Evolutionary conservation across 2,888 invertebrate genomes (phyloP), one percentile per base, ranked within the genome.

Genomic region (Linhomoeus sp.): DNA sequence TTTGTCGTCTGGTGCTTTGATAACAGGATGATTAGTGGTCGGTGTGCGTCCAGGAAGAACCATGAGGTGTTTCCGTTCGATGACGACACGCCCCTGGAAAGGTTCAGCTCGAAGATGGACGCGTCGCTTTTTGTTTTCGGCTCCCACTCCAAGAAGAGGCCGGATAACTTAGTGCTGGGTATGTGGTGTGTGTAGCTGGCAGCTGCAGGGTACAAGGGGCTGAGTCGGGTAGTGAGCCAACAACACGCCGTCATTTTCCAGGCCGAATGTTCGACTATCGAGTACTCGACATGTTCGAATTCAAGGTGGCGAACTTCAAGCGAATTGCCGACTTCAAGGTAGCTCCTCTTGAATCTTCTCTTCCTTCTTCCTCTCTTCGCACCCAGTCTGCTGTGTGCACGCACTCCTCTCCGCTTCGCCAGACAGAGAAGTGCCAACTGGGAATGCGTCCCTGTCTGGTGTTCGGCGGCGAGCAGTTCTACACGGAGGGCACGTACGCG

Each of bases 261-360:
- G 75, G 76, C 1, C 75, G 97, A 55, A 78, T 81, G 62, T 92
- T 78, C 67, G 84, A 97, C 67, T 77, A 80, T 59, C 79, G 80
- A 48, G 70, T 97, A 29, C 69, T 97, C 48, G 97, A 99, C 64
- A 90, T 97, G 88, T 76, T 86, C 48, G 97, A 99, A 69, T 75
- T 97, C 47, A 85, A 87, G 15, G 76, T 94, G 23, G 82, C 84
- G 46, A 75, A 77, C 46, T 90, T 77, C 64, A 77, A 77, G 63
- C 73, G 80, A 0, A 74, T 92, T 66, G 70, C 75, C 20, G 81
- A 82, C 41, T 86, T 88, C 59, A 54, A 65, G 54, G 67, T 66
- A 53, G 52, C 53, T n/a, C n/a, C 49, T 29, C 15, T 33, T 33
- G 12, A 33, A 33, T 33, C 9, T 9, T 33, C 15, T 33, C 15